A percentile compares a stretch with the other conserved stretches of the same genome.
These are phyloP conservation scores for Brienomyrus brachyistius DNA, from an alignment of 2,113 vertebrate species.

Conservation along the genomic window DNA sequence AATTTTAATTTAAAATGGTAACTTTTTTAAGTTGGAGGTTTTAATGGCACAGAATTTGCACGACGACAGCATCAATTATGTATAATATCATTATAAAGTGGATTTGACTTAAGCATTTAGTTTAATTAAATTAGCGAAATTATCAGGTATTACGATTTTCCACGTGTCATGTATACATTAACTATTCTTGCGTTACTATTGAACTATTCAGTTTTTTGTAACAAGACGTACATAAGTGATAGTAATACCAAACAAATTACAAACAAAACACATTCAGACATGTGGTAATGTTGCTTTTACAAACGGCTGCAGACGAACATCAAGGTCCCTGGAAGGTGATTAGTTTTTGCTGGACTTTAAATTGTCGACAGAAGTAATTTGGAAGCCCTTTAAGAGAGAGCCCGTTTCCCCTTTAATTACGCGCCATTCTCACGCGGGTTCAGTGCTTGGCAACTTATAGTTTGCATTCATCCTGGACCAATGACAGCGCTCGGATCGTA, in stretches of 20 bases:
- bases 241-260: background rate
- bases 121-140: background rate
- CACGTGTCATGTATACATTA: background rate
- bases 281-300: background rate
- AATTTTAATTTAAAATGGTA: background rate
- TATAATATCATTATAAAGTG: background rate
- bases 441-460: slow-evolving; percentile 44
- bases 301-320: background rate
- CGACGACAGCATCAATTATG: background rate
- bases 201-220: background rate
- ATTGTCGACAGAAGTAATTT: background rate
- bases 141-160: background rate
- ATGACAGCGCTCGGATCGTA: slow-evolving; percentile 25
- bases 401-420: slow-evolving; percentile 17
- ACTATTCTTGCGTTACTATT: background rate
- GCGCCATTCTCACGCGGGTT: slow-evolving; percentile 47
- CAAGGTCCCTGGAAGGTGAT: background rate
- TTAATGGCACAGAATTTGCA: background rate
- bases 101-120: background rate
- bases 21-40: background rate
- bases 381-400: background rate
- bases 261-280: background rate
- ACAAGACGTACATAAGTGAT: background rate
- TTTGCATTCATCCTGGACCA: slow-evolving; percentile 38
- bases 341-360: background rate